These are phyloP conservation scores for Acanthiza pusilla DNA, from an alignment of 2,797 vertebrate genomes.

Conservation along the genomic window DNA sequence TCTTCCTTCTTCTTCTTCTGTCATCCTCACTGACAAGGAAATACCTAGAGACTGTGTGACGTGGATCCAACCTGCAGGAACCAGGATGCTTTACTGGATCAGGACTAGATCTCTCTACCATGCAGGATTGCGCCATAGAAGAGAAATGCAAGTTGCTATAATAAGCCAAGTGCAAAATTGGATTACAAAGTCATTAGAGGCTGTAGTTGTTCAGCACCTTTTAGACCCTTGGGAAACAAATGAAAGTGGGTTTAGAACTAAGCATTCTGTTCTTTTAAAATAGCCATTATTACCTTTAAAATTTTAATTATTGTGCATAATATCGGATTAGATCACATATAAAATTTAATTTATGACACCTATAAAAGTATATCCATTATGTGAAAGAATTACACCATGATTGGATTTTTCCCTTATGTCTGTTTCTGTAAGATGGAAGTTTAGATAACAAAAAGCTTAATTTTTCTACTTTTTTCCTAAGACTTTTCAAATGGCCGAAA, in stretches of 20 bases:
- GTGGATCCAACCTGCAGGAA: neutral
- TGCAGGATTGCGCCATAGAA: neutral
- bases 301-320: neutral
- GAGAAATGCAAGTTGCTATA: slow-evolving; percentile 1
- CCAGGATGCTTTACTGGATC: neutral
- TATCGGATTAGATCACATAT: neutral
- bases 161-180: slow-evolving; percentile 36
- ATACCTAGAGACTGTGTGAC: neutral
- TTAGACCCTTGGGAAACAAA: slow-evolving; percentile 1
- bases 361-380: neutral
- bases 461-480: neutral
- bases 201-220: slow-evolving; percentile 3
- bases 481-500: neutral
- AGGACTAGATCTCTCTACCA: neutral
- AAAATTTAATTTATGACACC: neutral
- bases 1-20: neutral
- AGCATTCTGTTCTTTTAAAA: neutral
- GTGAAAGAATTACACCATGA: neutral
- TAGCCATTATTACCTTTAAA: neutral
- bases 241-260: neutral
- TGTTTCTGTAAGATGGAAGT: neutral
- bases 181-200: slow-evolving; percentile 26
- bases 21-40: neutral
- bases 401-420: accelerated
- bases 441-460: neutral